phyloP scores from a whole-genome alignment of 2,113 vertebrate species.

The Nesogale talazaci region DNA sequence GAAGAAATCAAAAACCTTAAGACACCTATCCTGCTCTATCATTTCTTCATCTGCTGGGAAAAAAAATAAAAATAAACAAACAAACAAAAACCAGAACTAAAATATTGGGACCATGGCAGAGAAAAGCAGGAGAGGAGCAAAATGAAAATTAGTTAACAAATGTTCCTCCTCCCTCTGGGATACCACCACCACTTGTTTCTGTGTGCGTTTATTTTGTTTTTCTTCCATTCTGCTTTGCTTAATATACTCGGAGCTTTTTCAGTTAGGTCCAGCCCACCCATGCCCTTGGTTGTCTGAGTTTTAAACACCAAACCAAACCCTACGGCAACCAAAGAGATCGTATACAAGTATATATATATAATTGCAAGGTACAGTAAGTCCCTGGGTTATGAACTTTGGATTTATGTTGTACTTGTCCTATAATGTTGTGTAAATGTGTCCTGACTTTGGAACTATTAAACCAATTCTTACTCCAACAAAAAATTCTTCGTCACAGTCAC shows the following conservation, averaged over 20 bases:
- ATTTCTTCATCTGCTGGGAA: constrained; percentile 82
- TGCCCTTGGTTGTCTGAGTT: constrained; percentile 73
- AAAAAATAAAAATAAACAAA: constrained; percentile 68
- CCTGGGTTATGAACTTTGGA: not conserved
- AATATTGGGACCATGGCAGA: constrained; percentile 82
- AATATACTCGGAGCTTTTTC: constrained; percentile 84
- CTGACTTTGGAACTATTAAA: not conserved
- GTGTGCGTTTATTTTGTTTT: constrained; percentile 79
- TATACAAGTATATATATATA: not conserved
- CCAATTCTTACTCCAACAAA: too few species aligned
- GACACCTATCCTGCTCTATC: constrained; percentile 84
- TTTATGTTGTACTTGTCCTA: not conserved
- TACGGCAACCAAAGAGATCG: constrained; percentile 66
- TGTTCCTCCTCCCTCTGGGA: constrained; percentile 82
- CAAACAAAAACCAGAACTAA: constrained; percentile 77
- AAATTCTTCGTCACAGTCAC: not conserved
- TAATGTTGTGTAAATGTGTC: not conserved
- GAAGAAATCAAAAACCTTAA: constrained; percentile 81
- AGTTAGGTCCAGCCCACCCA: constrained; percentile 81
- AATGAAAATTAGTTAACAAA: constrained; percentile 81
- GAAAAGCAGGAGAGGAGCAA: constrained; percentile 82
- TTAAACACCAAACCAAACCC: not conserved
- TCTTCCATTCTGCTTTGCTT: constrained; percentile 86
- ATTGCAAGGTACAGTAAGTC: not conserved
- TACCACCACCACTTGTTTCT: constrained; percentile 78